phyloP scores from a whole-genome alignment of 1,140 invertebrate species.

The Drosophila takahashii region DNA sequence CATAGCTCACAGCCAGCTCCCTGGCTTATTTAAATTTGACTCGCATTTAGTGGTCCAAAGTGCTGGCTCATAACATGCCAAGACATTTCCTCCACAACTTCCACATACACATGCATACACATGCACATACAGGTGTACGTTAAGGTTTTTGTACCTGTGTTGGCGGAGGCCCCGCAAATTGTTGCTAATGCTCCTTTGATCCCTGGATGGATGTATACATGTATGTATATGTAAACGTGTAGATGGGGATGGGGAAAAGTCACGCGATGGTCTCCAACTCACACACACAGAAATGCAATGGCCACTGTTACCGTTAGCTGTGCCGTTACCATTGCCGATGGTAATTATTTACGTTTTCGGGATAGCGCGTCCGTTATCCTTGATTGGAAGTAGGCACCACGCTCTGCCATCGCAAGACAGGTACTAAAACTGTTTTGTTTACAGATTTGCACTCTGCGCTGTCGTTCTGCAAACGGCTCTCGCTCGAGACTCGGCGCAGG shows the following conservation, averaged over 20 bases:
- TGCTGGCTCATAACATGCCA: conserved; percentile 11
- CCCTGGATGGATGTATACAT: conserved; percentile 14
- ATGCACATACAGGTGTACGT: background rate
- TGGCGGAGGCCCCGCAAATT: conserved; percentile 16
- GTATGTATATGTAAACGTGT: background rate
- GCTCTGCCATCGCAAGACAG: conserved; percentile 24
- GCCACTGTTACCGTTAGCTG: background rate
- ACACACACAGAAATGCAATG: conserved; percentile 14
- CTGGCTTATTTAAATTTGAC: conserved; percentile 64
- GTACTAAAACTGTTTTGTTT: conserved; percentile 61
- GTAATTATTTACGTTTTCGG: conserved; percentile 23
- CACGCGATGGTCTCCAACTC: conserved; percentile 62
- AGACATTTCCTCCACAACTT: conserved; percentile 17
- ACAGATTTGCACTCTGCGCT: background rate
- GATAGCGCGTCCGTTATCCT: background rate
- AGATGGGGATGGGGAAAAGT: conserved; percentile 39
- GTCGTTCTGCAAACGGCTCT: background rate
- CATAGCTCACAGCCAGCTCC: conserved; percentile 34
- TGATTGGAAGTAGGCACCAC: conserved; percentile 21
- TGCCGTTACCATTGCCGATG: conserved; percentile 28
- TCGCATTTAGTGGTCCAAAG: conserved; percentile 26
- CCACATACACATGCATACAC: background rate
- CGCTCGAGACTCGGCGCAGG: conserved; percentile 16
- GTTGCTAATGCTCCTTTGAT: conserved; percentile 39
- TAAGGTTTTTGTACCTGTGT: background rate